phyloP scores from a whole-genome alignment of 2,113 vertebrate species.

The Tichodroma muraria region DNA sequence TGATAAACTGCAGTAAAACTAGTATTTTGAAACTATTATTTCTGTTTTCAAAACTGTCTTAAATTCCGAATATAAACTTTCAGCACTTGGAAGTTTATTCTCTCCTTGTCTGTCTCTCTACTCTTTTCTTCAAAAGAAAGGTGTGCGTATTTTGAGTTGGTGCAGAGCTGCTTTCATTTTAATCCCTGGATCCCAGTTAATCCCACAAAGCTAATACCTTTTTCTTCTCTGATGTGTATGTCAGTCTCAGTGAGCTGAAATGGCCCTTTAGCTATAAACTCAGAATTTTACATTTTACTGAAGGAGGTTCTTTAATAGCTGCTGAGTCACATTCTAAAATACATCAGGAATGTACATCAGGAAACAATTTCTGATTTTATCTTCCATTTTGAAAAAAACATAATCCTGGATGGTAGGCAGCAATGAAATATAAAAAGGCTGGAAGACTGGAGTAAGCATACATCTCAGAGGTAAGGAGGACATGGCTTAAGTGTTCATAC shows the following conservation, averaged over 20 bases:
- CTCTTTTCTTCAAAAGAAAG: background rate
- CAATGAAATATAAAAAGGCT: conserved; percentile 7
- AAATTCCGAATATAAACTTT: background rate
- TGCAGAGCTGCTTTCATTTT: background rate
- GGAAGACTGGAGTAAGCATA: conserved; percentile 27
- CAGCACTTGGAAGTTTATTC: background rate
- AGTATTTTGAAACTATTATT: background rate
- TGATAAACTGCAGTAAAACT: background rate
- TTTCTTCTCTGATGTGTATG: background rate
- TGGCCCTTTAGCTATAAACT: background rate
- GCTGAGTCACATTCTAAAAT: background rate
- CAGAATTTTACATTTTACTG: background rate
- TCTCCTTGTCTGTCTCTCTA: background rate
- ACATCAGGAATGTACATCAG: background rate
- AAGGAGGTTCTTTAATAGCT: background rate
- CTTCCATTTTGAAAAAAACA: background rate
- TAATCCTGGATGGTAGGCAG: conserved; percentile 4
- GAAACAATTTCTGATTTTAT: background rate
- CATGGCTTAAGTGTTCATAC: background rate
- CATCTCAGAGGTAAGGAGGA: conserved; percentile 28
- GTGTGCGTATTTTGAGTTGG: background rate
- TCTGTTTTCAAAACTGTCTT: background rate
- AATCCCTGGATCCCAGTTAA: background rate
- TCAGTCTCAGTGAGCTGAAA: conserved; percentile 16
- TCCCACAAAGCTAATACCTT: background rate